These are phyloP conservation scores for Atrichornis clamosus DNA, from an alignment of 2,113 vertebrate species.

Conservation along the genomic window DNA sequence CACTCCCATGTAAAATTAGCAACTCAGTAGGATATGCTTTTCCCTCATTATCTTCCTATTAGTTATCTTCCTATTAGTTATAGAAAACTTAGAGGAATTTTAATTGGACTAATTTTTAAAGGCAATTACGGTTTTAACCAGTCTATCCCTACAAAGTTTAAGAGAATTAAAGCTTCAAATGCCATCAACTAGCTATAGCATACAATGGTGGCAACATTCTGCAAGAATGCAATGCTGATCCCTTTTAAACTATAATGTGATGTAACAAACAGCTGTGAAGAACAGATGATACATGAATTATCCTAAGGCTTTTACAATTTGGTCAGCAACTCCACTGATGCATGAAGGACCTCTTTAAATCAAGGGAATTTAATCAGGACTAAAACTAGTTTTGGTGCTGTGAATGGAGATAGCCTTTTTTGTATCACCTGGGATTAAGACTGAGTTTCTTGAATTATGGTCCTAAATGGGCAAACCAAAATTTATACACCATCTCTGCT, in stretches of 20 bases:
- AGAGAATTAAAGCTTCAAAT: not conserved
- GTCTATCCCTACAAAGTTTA: not conserved
- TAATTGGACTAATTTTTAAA: not conserved
- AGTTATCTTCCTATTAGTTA: too few relatives aligned
- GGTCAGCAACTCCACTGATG: not conserved
- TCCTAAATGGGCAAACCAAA: not conserved
- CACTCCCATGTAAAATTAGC: not conserved
- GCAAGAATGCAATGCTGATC: not conserved
- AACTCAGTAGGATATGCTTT: not conserved
- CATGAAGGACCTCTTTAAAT: slow-evolving; percentile 7
- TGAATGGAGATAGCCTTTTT: not conserved
- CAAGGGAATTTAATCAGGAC: not conserved
- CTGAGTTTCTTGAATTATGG: not conserved
- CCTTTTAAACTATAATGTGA: not conserved
- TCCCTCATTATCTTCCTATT: not conserved
- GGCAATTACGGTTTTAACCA: not conserved
- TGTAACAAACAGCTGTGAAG: slow-evolving; percentile 15
- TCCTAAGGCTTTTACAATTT: not conserved
- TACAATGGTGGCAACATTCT: not conserved
- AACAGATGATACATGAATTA: slow-evolving; percentile 4
- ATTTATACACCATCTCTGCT: rapidly evolving
- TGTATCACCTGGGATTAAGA: not conserved
- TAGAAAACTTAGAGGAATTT: not conserved
- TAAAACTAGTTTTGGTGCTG: not conserved
- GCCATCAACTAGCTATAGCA: not conserved